Evolutionary conservation across 23 tunicate genomes (phyloP).

Genomic region (Ciona savignyi): DNA sequence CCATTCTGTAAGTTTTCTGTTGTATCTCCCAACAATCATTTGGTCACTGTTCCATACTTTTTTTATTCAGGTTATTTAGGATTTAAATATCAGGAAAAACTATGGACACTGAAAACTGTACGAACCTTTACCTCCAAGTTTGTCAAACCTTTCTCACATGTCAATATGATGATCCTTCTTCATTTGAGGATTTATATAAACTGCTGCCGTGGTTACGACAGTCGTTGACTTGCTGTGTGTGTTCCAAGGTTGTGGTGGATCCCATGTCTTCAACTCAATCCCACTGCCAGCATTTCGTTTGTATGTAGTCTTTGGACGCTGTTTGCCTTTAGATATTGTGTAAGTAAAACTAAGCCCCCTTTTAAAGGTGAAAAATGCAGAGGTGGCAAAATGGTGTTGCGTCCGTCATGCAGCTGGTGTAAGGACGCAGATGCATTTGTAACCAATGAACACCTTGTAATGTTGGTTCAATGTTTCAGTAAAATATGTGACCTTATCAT

Average conservation of each 20-base stretch:
- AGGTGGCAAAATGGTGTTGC: conserved; percentile 75
- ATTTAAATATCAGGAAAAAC: neutral
- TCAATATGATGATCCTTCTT: conserved; percentile 43
- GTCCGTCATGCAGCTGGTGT: conserved; percentile 88
- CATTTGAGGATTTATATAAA: conserved; percentile 69
- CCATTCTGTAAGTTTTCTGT: too few species aligned
- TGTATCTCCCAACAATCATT: too few species aligned
- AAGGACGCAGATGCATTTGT: conserved; percentile 60
- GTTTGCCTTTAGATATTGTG: neutral
- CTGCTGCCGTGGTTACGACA: conserved; percentile 84
- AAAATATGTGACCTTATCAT: conserved; percentile 64
- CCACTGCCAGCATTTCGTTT: conserved; percentile 82
- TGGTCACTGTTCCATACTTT: neutral
- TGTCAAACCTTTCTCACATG: conserved; percentile 71
- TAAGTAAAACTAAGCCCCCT: neutral
- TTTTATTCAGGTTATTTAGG: neutral
- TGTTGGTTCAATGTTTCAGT: conserved; percentile 53
- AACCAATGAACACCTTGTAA: conserved; percentile 46
- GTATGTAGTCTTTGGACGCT: conserved; percentile 30
- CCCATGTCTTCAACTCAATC: conserved; percentile 91
- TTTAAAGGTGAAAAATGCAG: conserved; percentile 52
- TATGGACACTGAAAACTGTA: conserved; percentile 87
- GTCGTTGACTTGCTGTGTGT: conserved; percentile 75
- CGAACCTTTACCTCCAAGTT: conserved; percentile 71
- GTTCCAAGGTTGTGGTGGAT: conserved; percentile 53